Base-by-base conservation (phyloP, 2,888 invertebrate genomes). In the Salpingus planirostris region DNA sequence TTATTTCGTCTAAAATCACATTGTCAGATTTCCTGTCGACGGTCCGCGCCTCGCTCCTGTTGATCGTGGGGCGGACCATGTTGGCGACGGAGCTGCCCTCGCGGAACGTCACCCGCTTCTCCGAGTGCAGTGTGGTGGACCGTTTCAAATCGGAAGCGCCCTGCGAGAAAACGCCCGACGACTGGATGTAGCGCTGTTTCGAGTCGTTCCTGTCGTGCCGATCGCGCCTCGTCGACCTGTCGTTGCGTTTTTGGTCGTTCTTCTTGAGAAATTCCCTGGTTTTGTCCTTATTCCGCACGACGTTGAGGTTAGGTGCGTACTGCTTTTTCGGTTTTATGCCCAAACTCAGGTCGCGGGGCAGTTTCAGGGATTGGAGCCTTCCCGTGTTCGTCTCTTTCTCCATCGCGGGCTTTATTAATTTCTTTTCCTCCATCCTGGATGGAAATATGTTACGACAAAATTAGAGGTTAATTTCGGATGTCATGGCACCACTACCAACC, bases 271-370 rank as follows among this genome's bases (percentile, higher is more conserved):
- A 55, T 51, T 52, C 54, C 46, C 54, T 57, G 11, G 45, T 24
- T 42, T 49, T 57, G 21, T 57, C 50, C 36, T 60, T 60, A 29
- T 54, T 58, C 39, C 64, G 45, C 3, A 55, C 38, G 14, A 52
- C 61, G 46, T 62, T 61, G 24, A 64, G 34, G 49, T 64, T 64
- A 13, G 63, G 63, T 24, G 53, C 47, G 38, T 54, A 62, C n/a
- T 49, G 37, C 40, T 57, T 60, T 39, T 60, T 61, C 5, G 52
- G 48, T 38, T 59, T 60, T 10, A 58, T 56, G 7, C 61, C 60
- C 14, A 64, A 46, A 38, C 53, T 62, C 15, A 64, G 40, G 42
- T 64, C 62, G 33, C 62, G 43, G 2, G 60, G 58, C 12, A 54
- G 27, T 35, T 49, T 52, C 11, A 63, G 43, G 2, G 62, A 61